Evolutionary conservation across 2,888 invertebrate species (phyloP).

Genomic region (Euzetes globulus): DNA sequence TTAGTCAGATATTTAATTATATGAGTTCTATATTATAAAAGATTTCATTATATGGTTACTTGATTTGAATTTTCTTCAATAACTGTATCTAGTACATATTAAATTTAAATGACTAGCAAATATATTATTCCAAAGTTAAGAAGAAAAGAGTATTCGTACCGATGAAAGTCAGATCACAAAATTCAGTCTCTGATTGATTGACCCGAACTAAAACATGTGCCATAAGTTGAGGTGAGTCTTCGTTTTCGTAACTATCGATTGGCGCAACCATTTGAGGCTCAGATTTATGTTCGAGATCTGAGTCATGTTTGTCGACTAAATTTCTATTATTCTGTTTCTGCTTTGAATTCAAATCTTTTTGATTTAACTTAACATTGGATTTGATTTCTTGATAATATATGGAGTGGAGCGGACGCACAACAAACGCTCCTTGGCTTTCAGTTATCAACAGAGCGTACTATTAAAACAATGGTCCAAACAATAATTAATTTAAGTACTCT

Average conservation of each 20-base stretch:
- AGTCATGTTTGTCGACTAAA: background rate
- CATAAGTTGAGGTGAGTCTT: background rate
- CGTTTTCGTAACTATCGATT: background rate
- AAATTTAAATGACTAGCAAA: no score
- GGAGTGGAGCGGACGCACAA: slow-evolving; percentile 1
- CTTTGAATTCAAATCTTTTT: background rate
- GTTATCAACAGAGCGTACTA: slow-evolving; percentile 14
- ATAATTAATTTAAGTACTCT: background rate
- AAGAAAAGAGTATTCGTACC: background rate
- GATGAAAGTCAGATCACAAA: slow-evolving; percentile 34
- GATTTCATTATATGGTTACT: no score
- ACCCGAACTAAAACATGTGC: slow-evolving; percentile 7
- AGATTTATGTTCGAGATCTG: background rate
- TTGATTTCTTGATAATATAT: background rate
- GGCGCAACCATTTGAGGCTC: background rate
- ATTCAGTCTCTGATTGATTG: slow-evolving; percentile 27
- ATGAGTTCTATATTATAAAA: no score
- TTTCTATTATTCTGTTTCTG: background rate
- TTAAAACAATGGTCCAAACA: no score
- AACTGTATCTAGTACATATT: no score
- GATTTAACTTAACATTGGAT: background rate
- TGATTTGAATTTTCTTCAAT: no score
- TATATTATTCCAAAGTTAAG: no score
- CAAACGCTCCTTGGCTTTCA: background rate
- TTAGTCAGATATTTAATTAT: no score